Conservation (phyloP, 2,113 vertebrate species). For the Ammodramus savannarum region DNA sequence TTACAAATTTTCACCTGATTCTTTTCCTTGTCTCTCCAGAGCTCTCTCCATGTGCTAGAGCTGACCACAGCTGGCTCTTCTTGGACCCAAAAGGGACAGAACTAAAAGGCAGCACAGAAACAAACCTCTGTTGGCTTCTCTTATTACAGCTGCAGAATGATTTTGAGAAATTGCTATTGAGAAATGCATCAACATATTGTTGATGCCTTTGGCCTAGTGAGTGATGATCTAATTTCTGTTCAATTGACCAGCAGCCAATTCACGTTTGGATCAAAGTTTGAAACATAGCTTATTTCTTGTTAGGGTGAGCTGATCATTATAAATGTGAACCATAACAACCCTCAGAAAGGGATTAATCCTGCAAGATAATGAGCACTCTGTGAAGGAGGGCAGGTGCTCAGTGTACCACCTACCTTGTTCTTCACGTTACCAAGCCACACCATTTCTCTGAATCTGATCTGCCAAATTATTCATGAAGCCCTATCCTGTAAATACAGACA, state of each 20-base stretch:
- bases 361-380: background rate
- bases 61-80: background rate
- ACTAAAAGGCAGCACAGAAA: background rate
- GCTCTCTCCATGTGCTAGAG: background rate
- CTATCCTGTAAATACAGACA: background rate
- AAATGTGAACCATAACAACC: background rate
- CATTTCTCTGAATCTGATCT: background rate
- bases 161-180: slow-evolving; percentile 58
- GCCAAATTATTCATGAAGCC: background rate
- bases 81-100: background rate
- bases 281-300: background rate
- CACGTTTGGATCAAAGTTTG: slow-evolving; percentile 34
- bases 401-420: background rate
- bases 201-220: slow-evolving; percentile 47
- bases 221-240: slow-evolving; percentile 66
- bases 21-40: background rate
- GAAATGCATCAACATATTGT: slow-evolving; percentile 45
- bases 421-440: background rate
- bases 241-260: slow-evolving; percentile 65
- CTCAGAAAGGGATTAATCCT: background rate
- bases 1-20: background rate
- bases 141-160: slow-evolving; percentile 55
- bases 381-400: background rate
- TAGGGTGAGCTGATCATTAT: background rate
- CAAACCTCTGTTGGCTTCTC: slow-evolving; percentile 20